A percentile compares a stretch with the other conserved stretches of the same genome.
phyloP scores from a whole-genome alignment of 2,888 invertebrate species.

The Platycnemis pennipes region DNA sequence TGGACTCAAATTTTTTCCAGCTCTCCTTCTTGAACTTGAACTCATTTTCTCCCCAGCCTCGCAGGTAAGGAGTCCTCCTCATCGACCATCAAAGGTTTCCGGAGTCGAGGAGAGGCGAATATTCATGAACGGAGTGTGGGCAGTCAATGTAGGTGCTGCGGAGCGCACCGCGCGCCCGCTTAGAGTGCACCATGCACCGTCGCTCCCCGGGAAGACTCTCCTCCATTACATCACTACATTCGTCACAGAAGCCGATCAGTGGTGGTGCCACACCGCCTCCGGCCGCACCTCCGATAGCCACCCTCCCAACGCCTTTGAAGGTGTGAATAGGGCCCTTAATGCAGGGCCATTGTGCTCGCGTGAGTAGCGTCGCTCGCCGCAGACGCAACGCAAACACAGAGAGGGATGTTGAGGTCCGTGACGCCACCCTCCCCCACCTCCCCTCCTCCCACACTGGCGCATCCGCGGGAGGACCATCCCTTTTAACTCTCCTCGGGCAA shows the following conservation, averaged over 20 bases:
- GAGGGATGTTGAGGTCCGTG: background rate
- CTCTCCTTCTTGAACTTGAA: background rate
- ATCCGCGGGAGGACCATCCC: background rate
- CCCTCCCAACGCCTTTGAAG: constrained; percentile 26
- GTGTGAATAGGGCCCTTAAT: constrained; percentile 59
- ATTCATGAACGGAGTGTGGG: background rate
- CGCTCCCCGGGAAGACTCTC: background rate
- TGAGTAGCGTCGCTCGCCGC: constrained; percentile 19
- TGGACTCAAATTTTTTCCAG: background rate
- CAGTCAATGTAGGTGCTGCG: too few species aligned
- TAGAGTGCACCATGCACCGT: too few species aligned
- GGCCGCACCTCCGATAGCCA: background rate
- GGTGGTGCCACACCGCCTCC: background rate
- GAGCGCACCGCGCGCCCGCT: too few species aligned
- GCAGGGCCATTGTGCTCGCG: constrained; percentile 47
- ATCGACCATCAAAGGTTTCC: background rate
- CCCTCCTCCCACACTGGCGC: constrained; percentile 10
- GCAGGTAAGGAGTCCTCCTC: background rate
- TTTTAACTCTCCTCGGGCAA: background rate
- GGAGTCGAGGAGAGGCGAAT: background rate
- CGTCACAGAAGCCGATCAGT: background rate
- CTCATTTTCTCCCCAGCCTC: background rate
- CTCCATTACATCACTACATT: background rate
- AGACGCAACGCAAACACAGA: constrained; percentile 61
- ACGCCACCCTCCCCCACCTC: background rate